A percentile compares a stretch with the other conserved stretches of the same genome.
Conservation (phyloP, 1,140 invertebrate species). For the Teleopsis dalmanni region DNA sequence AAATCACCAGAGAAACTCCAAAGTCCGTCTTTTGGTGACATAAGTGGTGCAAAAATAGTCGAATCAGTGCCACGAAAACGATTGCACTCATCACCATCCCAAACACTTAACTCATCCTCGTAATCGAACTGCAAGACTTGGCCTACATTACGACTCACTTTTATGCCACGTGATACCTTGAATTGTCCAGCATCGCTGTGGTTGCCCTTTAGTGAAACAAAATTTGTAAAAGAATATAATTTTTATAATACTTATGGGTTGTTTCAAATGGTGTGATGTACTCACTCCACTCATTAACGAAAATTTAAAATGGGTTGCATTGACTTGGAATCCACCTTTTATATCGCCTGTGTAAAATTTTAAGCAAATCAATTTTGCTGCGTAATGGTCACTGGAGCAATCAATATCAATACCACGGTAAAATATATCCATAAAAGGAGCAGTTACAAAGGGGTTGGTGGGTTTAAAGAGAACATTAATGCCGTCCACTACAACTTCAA, state of each 20-base stretch:
- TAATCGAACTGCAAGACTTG: constrained; percentile 55
- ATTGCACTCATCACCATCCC: constrained; percentile 58
- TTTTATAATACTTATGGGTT: not conserved
- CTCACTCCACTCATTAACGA: constrained; percentile 60
- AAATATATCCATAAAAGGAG: constrained; percentile 56
- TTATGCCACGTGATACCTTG: constrained; percentile 58
- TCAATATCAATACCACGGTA: constrained; percentile 61
- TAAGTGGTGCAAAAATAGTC: constrained; percentile 64
- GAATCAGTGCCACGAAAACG: constrained; percentile 63
- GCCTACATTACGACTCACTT: constrained; percentile 57
- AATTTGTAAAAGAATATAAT: no score
- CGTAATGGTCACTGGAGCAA: constrained; percentile 59
- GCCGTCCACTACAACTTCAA: constrained; percentile 50
- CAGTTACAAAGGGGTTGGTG: constrained; percentile 53
- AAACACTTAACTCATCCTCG: constrained; percentile 48
- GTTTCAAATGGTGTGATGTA: not conserved
- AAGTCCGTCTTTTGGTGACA: constrained; percentile 50
- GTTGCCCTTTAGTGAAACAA: constrained; percentile 14
- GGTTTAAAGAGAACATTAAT: constrained; percentile 54
- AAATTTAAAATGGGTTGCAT: constrained; percentile 55
- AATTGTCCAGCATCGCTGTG: constrained; percentile 33
- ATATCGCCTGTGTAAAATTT: constrained; percentile 50
- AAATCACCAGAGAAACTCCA: constrained; percentile 55
- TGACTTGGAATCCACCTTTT: constrained; percentile 44
- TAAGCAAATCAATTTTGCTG: constrained; percentile 58